Evolutionary conservation across 2,888 invertebrate species (phyloP), one percentile per base, ranked within the genome.

Genomic region (Gari tellinella): DNA sequence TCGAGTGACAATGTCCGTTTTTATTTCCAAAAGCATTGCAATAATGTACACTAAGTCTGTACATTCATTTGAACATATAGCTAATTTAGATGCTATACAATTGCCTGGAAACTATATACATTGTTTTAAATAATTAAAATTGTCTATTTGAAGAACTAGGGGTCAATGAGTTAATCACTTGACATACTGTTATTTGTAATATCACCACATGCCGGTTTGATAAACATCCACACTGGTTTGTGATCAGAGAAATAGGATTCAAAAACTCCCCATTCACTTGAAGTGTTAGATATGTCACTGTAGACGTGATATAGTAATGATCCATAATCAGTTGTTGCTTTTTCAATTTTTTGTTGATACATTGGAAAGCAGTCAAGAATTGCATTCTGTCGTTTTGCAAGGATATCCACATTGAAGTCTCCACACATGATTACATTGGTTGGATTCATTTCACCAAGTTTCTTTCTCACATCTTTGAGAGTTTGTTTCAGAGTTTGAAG

Each of bases 231-330:
- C 31, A 31, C 31, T 31, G 31, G 31, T 26, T 51, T 51, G 51
- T 51, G 51, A 26, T 51, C 51, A 51, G 26, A 26, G 26, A 51
- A 51, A 17, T 51, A 23, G n/a, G 26, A n/a, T 26, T 51, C 51
- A 14, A 51, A 12, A 10, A 51, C 26, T n/a, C 26, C 17, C 26
- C 23, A 23, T 26, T 51, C 26, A 15, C 23, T 26, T 2, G 12
- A 2, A 4, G n/a, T 26, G 15, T 51, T 12, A 15, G 23, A 23
- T 12, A 51, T 51, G 15, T 51, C 15, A n/a, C 26, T 51, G 23
- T 51, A 51, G 26, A 51, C 26, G 25, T 56, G 56, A n/a, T 56
- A 41, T 17, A 56, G 25, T 14, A 56, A n/a, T 5, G 43, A 56
- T 14, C 15, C n/a, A 23, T 56, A 56, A 19, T 56, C 56, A 25